Evolutionary conservation across 64 coral and sea anemone genomes (phyloP).

Genomic region (Montipora foliosa): DNA sequence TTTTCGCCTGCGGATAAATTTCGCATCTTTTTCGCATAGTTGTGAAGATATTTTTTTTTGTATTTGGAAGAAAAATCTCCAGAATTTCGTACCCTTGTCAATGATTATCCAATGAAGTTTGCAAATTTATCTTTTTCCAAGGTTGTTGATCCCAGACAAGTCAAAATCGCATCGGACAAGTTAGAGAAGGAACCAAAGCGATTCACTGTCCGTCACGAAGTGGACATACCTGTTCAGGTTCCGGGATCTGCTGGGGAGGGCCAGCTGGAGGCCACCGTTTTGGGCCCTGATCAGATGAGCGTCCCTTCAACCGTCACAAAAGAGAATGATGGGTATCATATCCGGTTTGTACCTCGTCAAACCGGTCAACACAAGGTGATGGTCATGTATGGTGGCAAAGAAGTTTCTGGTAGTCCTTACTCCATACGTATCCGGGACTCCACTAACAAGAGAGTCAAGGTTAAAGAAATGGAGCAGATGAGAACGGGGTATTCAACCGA

Average conservation of each 20-base stretch:
- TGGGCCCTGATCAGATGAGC: conserved; percentile 70
- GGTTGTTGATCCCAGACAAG: conserved; percentile 80
- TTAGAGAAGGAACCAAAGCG: conserved; percentile 32
- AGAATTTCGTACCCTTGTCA: too few relatives aligned
- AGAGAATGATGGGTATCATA: conserved; percentile 79
- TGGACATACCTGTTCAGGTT: conserved; percentile 87
- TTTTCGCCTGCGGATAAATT: too few relatives aligned
- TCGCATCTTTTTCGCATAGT: too few relatives aligned
- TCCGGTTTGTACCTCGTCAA: conserved; percentile 77
- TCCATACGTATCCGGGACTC: conserved; percentile 53
- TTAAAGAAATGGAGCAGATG: conserved; percentile 65
- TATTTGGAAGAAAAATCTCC: not conserved
- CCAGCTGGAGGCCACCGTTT: conserved; percentile 71
- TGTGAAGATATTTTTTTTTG: not conserved
- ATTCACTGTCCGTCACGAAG: conserved; percentile 78
- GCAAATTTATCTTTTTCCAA: not conserved
- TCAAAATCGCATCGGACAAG: conserved; percentile 51
- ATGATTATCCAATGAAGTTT: not conserved
- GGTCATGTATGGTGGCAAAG: conserved; percentile 77
- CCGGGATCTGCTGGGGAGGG: conserved; percentile 86
- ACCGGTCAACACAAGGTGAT: conserved; percentile 70
- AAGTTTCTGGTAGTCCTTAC: conserved; percentile 81
- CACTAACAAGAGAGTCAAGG: conserved; percentile 60
- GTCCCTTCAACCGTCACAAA: conserved; percentile 81
- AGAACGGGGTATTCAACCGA: conserved; percentile 62